Evolutionary conservation across 2,113 vertebrate genomes (phyloP).

Genomic region (Oxygymnocypris stewartii): DNA sequence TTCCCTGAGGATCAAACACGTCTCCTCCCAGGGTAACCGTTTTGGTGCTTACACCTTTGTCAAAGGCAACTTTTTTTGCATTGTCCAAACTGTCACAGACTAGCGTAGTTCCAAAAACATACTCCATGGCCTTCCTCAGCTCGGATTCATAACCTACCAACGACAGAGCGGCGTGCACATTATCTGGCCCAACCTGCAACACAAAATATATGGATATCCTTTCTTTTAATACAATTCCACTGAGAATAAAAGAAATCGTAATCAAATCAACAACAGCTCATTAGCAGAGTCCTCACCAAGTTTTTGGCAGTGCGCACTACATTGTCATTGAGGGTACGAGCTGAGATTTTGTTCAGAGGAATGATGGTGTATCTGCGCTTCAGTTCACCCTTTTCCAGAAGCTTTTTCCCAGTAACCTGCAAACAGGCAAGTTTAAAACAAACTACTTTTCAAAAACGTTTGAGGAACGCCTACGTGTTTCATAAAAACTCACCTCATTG

Average conservation of each 20-base stretch:
- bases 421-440: conserved; percentile 28
- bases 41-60: conserved; percentile 86
- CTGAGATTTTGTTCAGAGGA: conserved; percentile 92
- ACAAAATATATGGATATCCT: not conserved
- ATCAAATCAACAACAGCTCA: not conserved
- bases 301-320: conserved; percentile 78
- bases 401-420: conserved; percentile 90
- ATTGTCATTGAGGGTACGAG: conserved; percentile 75
- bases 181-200: conserved; percentile 79
- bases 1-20: conserved; percentile 92
- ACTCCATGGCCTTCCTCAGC: conserved; percentile 95
- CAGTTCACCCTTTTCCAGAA: conserved; percentile 89
- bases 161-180: conserved; percentile 84
- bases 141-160: conserved; percentile 84
- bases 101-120: conserved; percentile 89
- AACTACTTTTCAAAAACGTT: not conserved
- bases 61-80: conserved; percentile 91
- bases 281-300: conserved; percentile 74
- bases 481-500: conserved; percentile 81
- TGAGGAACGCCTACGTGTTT: too few species aligned
- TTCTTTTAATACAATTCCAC: not conserved
- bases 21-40: conserved; percentile 92
- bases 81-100: conserved; percentile 88
- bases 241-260: not conserved
- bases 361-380: conserved; percentile 91